Base-by-base conservation (phyloP, 2,888 invertebrate species). In the Leptinotarsa peninsularis region DNA sequence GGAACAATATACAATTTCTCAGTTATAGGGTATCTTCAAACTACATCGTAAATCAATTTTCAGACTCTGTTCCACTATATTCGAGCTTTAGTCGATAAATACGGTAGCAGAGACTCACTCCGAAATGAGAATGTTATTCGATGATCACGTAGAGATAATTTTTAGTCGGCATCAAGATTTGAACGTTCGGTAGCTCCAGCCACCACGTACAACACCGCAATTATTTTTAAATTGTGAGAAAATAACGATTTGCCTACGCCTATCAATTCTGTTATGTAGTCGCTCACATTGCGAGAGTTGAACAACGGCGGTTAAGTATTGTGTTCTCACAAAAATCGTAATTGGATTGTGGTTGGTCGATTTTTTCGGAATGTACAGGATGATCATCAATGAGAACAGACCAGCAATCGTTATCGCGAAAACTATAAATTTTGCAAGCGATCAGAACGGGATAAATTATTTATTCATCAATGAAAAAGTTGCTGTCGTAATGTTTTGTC, bases 201-300 rank as follows among this genome's bases (percentile, higher is more conserved):
- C 79, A 81, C 84, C 84, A 84, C 85, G 83, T 83, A 84, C 79
- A 71, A 70, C 76, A 86, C 86, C 87, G 84, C 87, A 87, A 87
- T 87, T 85, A 87, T 85, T 85, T 86, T 84, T 85, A 85, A 86
- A 87, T 86, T 87, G 86, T 87, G 87, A 87, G 87, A 87, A 87
- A 80, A 70, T 56, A 76, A 73, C 79, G 73, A 76, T 78, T 78
- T 80, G 79, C 79, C 76, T 73, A 72, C 75, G 71, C 63, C 67
- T 71, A 71, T 72, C 73, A 49, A 66, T 66, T 71, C 58, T 58
- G 74, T 71, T 66, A 66, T 49, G 70, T 70, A 72, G 71, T 76
- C 73, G 71, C 73, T 77, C 75, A 63, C 76, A 76, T 71, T 77
- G 74, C 74, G 74, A 80, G 78, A 76, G 66, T 4, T 33, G n/a